Evolutionary conservation across 2,888 invertebrate species (phyloP), one percentile per base, ranked within the genome.

Genomic region (Apotomis betuletana): DNA sequence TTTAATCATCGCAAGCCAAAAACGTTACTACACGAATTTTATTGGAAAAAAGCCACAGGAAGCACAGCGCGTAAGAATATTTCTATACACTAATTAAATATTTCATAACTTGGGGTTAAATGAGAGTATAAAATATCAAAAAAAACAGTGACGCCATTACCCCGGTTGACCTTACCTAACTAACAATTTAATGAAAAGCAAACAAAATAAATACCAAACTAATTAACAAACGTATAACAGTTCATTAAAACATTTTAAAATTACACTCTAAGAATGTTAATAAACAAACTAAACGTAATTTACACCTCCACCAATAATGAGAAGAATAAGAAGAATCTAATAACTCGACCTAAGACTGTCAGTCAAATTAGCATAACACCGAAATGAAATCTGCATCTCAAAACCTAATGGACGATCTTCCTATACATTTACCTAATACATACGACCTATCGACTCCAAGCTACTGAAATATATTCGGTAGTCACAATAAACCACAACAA

Each of bases 401-500:
- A 12, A 5, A n/a, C 27, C 15, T 13, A 44, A 3, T 15, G n/a
- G 46, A 36, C 5, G 3, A 57, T 41, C 15, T 8, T 46, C 27
- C n/a, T 46, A 44, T 55, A 27, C 3, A 15, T 55, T 55, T 6
- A 55, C 55, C 10, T n/a, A 44, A 15, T 6, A 55, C 44, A 46
- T 65, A 55, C 3, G 65, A 57, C 65, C 55, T 57, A 65, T 55
- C 36, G 44, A n/a, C 27, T 57, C 46, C 46, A 3, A 57, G 15
- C 8, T 44, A 13, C 41, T 59, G 27, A 46, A 63, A 72, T 62
- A 54, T 68, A 72, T 72, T 72, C 68, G 63, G 63, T 63, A 63
- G 72, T 63, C 62, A 72, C 62, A 41, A 70, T 67, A 68, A 67
- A 63, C 68, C 72, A 68, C 74, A 71, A 71, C 71, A 67, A 67